Conservation (phyloP, 2,888 invertebrate species). For the Labia minor region DNA sequence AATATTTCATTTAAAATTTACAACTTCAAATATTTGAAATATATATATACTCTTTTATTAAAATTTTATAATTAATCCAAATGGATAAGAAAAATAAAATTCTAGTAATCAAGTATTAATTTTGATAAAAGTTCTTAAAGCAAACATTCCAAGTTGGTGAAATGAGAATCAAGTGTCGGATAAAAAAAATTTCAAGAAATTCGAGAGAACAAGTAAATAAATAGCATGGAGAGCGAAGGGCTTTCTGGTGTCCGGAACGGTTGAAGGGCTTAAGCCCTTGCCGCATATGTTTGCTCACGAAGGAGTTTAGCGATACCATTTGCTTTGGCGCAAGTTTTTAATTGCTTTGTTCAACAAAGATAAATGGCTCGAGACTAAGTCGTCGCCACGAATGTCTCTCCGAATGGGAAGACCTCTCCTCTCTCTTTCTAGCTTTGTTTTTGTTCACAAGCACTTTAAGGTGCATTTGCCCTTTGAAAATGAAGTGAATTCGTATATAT, state of each 20-base stretch:
- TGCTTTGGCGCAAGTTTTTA: constrained; percentile 9
- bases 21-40: too few relatives aligned
- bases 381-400: background rate
- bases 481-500: too few relatives aligned
- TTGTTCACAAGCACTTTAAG: background rate
- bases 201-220: background rate
- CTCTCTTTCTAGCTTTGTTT: background rate
- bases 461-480: background rate
- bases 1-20: too few relatives aligned
- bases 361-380: background rate
- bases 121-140: too few relatives aligned
- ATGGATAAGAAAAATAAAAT: too few relatives aligned
- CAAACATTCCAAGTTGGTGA: too few relatives aligned
- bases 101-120: too few relatives aligned
- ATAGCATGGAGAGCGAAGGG: background rate
- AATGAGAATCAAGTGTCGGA: background rate
- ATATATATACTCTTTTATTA: too few relatives aligned
- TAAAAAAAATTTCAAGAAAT: background rate
- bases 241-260: too few relatives aligned
- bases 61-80: too few relatives aligned
- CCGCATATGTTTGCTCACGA: constrained; percentile 7
- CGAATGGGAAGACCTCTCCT: background rate
- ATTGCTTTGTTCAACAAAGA: constrained; percentile 13
- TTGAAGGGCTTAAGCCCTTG: background rate
- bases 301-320: constrained; percentile 2